phyloP scores from a whole-genome alignment of 2,113 vertebrate genomes.

The Smithornis capensis region DNA sequence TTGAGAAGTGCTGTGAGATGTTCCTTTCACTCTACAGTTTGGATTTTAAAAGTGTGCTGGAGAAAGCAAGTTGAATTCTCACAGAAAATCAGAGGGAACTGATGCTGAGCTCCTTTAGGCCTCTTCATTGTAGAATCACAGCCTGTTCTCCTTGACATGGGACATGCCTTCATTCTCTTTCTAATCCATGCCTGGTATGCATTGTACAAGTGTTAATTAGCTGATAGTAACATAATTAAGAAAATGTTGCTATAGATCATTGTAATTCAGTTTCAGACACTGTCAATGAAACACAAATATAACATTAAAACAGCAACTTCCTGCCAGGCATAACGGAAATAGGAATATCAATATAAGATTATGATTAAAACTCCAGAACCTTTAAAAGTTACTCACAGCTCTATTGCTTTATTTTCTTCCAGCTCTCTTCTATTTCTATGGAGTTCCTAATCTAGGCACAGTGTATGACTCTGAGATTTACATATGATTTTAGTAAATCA shows the following conservation, averaged over 20 bases:
- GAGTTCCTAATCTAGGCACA: not conserved
- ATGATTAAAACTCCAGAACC: not conserved
- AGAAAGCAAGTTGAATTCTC: not conserved
- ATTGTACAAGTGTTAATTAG: constrained; percentile 14
- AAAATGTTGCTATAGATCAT: not conserved
- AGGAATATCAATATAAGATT: not conserved
- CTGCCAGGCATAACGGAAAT: not conserved
- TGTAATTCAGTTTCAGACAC: not conserved
- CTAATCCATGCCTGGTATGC: not conserved
- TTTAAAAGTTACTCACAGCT: not conserved
- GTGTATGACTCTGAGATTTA: constrained; percentile 17
- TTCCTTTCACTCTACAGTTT: not conserved
- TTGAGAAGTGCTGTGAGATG: not conserved
- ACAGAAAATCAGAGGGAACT: not conserved
- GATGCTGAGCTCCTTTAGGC: not conserved
- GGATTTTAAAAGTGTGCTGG: not conserved
- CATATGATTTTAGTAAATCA: constrained; percentile 42
- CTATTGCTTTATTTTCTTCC: not conserved
- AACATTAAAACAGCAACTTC: not conserved
- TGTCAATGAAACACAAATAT: not conserved
- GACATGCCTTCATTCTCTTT: not conserved
- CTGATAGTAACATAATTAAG: not conserved
- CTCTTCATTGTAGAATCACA: not conserved
- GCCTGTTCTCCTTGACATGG: not conserved
- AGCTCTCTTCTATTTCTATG: not conserved